Base-by-base conservation (phyloP, 2,888 invertebrate species). In the Campoplex capitator region DNA sequence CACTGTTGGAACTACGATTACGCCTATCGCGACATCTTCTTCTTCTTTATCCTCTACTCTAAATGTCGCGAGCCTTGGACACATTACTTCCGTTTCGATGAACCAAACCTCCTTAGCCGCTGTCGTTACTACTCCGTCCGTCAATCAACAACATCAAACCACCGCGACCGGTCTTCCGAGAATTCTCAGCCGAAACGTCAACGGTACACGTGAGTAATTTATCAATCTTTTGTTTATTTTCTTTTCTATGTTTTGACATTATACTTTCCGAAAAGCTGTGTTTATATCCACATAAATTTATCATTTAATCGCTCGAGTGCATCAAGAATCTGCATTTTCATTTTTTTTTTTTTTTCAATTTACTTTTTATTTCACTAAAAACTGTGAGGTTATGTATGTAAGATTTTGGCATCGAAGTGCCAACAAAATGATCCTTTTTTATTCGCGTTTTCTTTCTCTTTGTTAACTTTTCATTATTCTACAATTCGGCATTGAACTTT, bases 181-280 rank as follows among this genome's bases (percentile, higher is more conserved):
- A 89, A 94, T 94, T 89, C 90, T 94, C 89, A 93, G 94, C 89
- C 92, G 94, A 85, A 94, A 94, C 89, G 92, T 93, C 91, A 94
- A 94, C 89, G 94, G 94, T 89, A 94, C 94, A 87, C 91, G 94
- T 94, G 90, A 94, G 94, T 93, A 77, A 23, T 65, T 54, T 51
- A 54, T 73, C 42, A 28, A 48, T 28, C 8, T 71, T 65, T 62
- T 51, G 71, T 76, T 51, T 67, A 48, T 13, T 23, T 4, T 51
- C 18, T 13, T 45, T 6, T 28, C 13, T 18, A 28, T 28, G 1
- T 23, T 45, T 67, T 68, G 18, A 3, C 9, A 13, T 28, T 42
- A 16, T 13, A 18, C n/a, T 35, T 56, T n/a, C 28, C 13, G 28
- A 58, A 28, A 28, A 13, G 28, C 0, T 16, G 16, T 16, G 16